Base-by-base conservation (phyloP, 1,140 invertebrate species). In the Leptopilina boulardi region DNA sequence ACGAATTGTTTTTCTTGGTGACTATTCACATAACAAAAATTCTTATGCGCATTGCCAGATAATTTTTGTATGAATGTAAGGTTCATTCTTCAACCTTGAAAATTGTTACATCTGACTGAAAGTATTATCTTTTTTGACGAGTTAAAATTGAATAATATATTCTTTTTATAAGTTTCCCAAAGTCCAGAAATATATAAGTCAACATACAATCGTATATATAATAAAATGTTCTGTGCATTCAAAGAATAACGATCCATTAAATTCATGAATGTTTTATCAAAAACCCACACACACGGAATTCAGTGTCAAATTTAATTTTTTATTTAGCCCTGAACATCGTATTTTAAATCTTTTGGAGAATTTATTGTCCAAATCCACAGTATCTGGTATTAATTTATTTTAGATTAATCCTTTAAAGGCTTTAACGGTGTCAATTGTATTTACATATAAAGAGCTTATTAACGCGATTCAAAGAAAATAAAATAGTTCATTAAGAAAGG, bases 221-320 rank as follows among this genome's bases (percentile, higher is more conserved):
- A 18, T 4, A 15, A 3, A 4, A 10, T 11, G 18, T 10, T 3
- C 10, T 66, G 21, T 19, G 15, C n/a, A n/a, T n/a, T n/a, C n/a
- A n/a, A n/a, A 66, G 23, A 26, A 30, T 15, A 66, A 15, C 10
- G 19, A 15, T 66, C 56, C 56, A 66, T 66, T 66, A 66, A 66
- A 66, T 23, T 26, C 23, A 13, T 66, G 19, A 66, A 30, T 66
- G 56, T 26, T 30, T 66, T 21, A 38, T 38, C 5, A 38, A 38
- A 38, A 38, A 8, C 34, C 34, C 34, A 38, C 34, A 38, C 34
- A 38, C 34, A 38, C 34, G 34, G 8, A 38, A 38, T 38, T 38
- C 34, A 38, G 34, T 38, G 19, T 2, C 10, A 66, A 30, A 21
- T 30, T 21, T 26, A 66, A 23, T 26, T 66, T 30, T 13, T 23